These are phyloP conservation scores for Rhingia rostrata DNA, from an alignment of 2,888 invertebrate species.

Conservation along the genomic window DNA sequence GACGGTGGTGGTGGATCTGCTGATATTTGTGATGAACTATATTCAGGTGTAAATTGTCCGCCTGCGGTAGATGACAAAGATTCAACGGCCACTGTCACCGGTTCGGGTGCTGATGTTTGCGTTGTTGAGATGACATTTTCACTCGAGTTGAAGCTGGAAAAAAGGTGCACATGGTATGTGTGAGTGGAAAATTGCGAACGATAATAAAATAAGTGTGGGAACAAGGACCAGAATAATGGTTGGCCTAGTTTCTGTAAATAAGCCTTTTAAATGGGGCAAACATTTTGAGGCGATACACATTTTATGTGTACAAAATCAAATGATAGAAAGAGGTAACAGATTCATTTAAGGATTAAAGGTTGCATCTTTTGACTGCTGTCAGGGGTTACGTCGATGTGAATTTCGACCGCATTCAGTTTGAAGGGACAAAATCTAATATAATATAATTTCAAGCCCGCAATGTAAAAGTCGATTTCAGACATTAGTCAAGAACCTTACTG, in stretches of 20 bases:
- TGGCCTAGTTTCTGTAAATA: not conserved
- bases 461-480: too few relatives aligned
- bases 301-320: too few relatives aligned
- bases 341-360: too few relatives aligned
- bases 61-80: conserved; percentile 56
- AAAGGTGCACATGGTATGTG: not conserved
- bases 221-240: not conserved
- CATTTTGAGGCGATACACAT: too few relatives aligned
- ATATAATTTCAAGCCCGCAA: too few relatives aligned
- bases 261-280: not conserved
- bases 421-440: too few relatives aligned
- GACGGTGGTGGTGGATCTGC: conserved; percentile 8
- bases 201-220: not conserved
- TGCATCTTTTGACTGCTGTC: too few relatives aligned
- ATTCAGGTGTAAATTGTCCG: conserved; percentile 58
- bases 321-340: too few relatives aligned
- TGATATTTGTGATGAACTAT: conserved; percentile 59
- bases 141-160: conserved; percentile 79
- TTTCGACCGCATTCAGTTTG: too few relatives aligned
- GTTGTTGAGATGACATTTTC: conserved; percentile 79
- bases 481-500: too few relatives aligned
- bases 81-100: conserved; percentile 41
- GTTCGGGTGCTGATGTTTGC: conserved; percentile 42
- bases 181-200: not conserved
- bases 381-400: too few relatives aligned